Conservation (phyloP, 2,113 vertebrate genomes). For the Aleadryas rufinucha region DNA sequence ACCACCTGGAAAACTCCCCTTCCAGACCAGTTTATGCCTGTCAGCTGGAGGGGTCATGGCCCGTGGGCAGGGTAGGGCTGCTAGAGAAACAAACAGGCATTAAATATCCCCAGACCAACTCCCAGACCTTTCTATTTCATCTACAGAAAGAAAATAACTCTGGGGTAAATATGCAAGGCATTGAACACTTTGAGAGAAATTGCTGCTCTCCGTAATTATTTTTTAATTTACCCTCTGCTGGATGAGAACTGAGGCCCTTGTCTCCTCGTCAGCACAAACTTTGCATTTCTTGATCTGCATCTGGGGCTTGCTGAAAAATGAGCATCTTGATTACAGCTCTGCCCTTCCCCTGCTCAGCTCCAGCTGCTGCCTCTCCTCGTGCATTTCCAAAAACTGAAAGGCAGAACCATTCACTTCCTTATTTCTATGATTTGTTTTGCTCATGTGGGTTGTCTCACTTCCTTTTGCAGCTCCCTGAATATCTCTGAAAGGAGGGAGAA, state of each 20-base stretch:
- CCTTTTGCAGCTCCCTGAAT: neutral
- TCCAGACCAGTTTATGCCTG: neutral
- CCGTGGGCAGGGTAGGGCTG: neutral
- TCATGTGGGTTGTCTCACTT: neutral
- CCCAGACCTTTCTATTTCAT: neutral
- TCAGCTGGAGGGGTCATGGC: neutral
- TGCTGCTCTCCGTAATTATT: neutral
- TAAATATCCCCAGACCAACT: neutral
- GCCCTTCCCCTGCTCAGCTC: neutral
- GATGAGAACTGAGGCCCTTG: neutral
- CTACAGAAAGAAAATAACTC: neutral
- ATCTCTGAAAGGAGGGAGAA: neutral
- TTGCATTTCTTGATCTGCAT: slow-evolving; percentile 26
- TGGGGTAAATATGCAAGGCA: neutral
- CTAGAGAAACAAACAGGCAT: neutral
- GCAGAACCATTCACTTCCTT: neutral
- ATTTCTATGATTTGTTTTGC: neutral
- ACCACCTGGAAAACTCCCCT: neutral
- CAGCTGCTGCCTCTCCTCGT: slow-evolving; percentile 18
- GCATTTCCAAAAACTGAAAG: neutral
- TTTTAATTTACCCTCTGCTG: slow-evolving; percentile 10
- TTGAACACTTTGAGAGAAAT: neutral
- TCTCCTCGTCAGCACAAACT: slow-evolving; percentile 39
- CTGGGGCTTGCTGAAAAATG: slow-evolving; percentile 26
- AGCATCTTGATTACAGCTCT: neutral